Evolutionary conservation across 23 tunicate genomes (phyloP).

Genomic region (Clavelina lepadiformis): DNA sequence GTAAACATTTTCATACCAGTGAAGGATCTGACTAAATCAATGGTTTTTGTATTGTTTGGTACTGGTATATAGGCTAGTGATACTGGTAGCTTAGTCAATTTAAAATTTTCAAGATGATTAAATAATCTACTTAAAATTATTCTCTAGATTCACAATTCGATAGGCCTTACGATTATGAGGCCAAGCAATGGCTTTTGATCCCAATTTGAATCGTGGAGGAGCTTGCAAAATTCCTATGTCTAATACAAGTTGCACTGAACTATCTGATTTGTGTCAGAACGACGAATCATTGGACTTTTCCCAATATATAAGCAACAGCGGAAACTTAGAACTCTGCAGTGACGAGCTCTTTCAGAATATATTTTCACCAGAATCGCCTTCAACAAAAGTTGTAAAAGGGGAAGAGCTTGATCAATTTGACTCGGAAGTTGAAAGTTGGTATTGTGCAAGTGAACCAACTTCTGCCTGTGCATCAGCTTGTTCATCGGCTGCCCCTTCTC

Average conservation of each 20-base stretch:
- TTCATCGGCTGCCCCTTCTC: conserved; percentile 89
- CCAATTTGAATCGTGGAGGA: conserved; percentile 42
- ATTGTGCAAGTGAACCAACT: conserved; percentile 33
- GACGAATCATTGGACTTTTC: conserved; percentile 91
- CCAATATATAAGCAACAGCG: conserved; percentile 37
- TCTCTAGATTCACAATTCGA: too few species aligned
- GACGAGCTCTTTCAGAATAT: conserved; percentile 76
- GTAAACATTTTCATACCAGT: too few species aligned
- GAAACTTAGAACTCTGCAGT: conserved; percentile 69
- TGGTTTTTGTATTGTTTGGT: too few species aligned
- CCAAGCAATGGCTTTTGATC: conserved; percentile 60
- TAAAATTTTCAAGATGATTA: too few species aligned
- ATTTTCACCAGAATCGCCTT: conserved; percentile 54
- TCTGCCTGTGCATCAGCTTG: conserved; percentile 77
- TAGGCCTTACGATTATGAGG: too few species aligned
- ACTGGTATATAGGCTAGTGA: too few species aligned
- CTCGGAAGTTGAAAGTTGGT: conserved; percentile 48
- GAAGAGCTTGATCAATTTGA: conserved; percentile 28
- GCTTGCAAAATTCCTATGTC: conserved; percentile 34
- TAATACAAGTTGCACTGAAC: conserved; percentile 13
- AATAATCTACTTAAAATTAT: too few species aligned
- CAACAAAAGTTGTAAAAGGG: conserved; percentile 2
- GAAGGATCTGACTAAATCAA: too few species aligned
- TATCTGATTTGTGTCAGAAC: conserved; percentile 69
- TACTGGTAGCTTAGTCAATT: too few species aligned